Evolutionary conservation across 2,888 invertebrate species (phyloP), one percentile per base, ranked within the genome.

Genomic region (Holacanthella duospinosa): DNA sequence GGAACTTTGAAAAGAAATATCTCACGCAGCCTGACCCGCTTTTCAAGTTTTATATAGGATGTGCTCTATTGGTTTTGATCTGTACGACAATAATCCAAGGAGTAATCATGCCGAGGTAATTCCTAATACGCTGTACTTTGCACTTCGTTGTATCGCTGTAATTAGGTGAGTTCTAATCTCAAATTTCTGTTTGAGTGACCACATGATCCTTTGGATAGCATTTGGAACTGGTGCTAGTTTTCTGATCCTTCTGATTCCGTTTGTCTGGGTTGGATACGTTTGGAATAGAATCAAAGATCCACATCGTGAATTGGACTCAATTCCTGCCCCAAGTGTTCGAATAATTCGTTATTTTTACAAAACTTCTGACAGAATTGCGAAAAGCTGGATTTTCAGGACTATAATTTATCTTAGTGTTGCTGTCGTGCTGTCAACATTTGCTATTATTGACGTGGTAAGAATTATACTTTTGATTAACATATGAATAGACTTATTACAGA

Each of bases 1-100:
- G 78, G 64, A 80, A 79, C 44, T 82, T 83, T 79, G 93, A 93
- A 77, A 79, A 84, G 71, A 83, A 84, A 2, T 93, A 87, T 76
- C 77, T 89, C 58, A 78, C 82, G 59, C 83, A 88, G 70, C 84
- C 86, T 0, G 93, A 94, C 78, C 87, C 88, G 0, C 82, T 93
- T 68, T 88, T 91, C 75, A 91, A 90, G 76, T 92, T 88, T 76
- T 93, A 87, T 75, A 78, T 87, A 29, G 77, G 84, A 1, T 82
- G 83, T 70, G 81, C 84, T 36, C 77, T 83, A 36, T 74, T 84
- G 43, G 80, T 87, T 24, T 78, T 86, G 54, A 65, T 84, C 19
- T 82, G 83, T 62, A 79, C 82, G 74, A 80, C 84, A 61, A 73
- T 82, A 12, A 82, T 87, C 55, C 85, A 87, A 74, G 79, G 82